Evolutionary conservation across 2,113 vertebrate species (phyloP), one percentile per base, ranked within the genome.

Genomic region (Peucedramus taeniatus): DNA sequence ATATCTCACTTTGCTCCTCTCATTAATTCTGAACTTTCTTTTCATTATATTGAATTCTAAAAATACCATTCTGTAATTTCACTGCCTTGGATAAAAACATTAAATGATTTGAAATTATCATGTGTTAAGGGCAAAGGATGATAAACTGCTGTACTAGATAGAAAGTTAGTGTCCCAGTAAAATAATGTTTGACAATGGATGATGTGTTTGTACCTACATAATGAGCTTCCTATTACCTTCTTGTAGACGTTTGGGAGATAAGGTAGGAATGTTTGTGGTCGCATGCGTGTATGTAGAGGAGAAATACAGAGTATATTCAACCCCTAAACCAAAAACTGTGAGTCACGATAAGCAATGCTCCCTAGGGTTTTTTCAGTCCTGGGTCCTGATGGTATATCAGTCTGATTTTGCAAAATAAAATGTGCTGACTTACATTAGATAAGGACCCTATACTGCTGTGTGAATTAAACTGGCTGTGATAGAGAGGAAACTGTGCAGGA

Each of bases 61-160:
- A 96, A 96, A 95, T 91, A 93, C 4, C 30, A 44, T 88, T 91
- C n/a, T 61, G 27, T 79, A 94, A 87, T 97, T 95, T 95, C 61
- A 30, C 57, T 83, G 39, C 26, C 70, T 82, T 76, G 82, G 42
- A 89, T 91, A 90, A 93, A 95, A 94, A 96, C 74, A 80, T 59
- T 79, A 59, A 68, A 63, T 77, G 0, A 76, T 85, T 83, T 84
- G 13, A 87, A 96, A 89, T 95, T 65, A 76, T 57, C 6, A 1
- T 57, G 9, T 40, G 42, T 82, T 95, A 72, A 84, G 49, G 23
- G 50, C 44, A 76, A 89, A 64, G 12, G 16, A 68, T 87, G 61
- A 85, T 72, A 89, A 95, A 79, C 45, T 82, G 7, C 53, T 87
- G 26, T 78, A 44, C 56, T 51, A 79, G 61, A 79, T 26, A 71